Base-by-base conservation (phyloP, 2,888 invertebrate species). In the Phaonia tiefii region DNA sequence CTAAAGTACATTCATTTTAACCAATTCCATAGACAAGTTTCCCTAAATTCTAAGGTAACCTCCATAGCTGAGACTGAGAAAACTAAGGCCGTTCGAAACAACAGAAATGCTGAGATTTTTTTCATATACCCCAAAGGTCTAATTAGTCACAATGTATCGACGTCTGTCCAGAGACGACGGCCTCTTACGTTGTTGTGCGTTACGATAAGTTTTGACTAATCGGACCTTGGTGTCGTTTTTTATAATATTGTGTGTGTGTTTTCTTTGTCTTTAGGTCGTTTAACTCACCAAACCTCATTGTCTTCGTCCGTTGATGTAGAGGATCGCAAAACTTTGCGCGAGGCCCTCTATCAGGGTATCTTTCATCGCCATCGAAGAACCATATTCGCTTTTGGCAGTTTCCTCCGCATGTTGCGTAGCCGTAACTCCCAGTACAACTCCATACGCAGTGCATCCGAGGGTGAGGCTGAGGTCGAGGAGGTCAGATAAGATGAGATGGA, bases 371-470 rank as follows among this genome's bases (percentile, higher is more conserved):
- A 95, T 91, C 92, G 95, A 83, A 92, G 95, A 88, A 95, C 95
- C 80, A 95, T 95, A 85, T 95, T 95, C 88, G 95, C 95, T 7
- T 92, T 95, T 73, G 95, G 95, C 67, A 95, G 95, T 63, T 95
- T 95, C 89, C 91, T 95, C 78, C 92, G 95, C 84, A 95, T 95
- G 95, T 90, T 95, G 84, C 93, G 94, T 86, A 94, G 93, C 88
- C 94, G 94, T 89, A 95, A 95, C 86, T 94, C 95, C 79, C 95
- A 95, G 89, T 95, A 95, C 87, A 95, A 95, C 89, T 95, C 94
- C 67, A 95, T 95, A 90, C 93, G 95, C 67, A 91, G 91, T 85
- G 89, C 91, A 74, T 91, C 91, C 15, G 91, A 91, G 84, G 91
- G 89, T 77, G 91, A 91, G 84, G 63, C 63, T 37, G 91, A 91